A percentile compares a stretch with the other conserved stretches of the same genome.
Conservation (phyloP, 2,888 invertebrate genomes). For the Agonum fuliginosum region DNA sequence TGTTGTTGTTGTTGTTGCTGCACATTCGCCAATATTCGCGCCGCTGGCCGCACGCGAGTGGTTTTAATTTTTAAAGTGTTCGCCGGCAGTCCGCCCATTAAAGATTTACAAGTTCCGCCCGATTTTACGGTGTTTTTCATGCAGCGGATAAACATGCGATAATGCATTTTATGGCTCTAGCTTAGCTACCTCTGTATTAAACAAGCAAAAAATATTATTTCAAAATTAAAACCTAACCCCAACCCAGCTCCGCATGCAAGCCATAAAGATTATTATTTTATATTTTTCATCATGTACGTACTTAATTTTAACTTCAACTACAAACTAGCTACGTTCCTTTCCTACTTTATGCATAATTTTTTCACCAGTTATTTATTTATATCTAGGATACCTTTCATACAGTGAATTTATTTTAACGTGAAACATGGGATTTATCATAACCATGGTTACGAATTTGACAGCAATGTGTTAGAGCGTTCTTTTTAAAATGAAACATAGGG, state of each 20-base stretch:
- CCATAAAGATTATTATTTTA: not conserved
- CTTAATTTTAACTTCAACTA: too few species aligned
- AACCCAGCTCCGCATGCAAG: too few species aligned
- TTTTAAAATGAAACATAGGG: too few species aligned
- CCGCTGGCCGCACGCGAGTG: slow-evolving; percentile 63
- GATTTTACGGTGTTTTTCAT: slow-evolving; percentile 48
- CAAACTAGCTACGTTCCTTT: too few species aligned
- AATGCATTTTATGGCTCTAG: slow-evolving; percentile 48
- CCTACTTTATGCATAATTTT: too few species aligned
- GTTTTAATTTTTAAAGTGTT: slow-evolving; percentile 52
- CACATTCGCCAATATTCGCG: not conserved
- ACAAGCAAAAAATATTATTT: slow-evolving; percentile 27
- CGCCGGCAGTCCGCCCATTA: slow-evolving; percentile 32
- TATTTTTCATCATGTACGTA: too few species aligned
- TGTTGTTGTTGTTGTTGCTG: not conserved
- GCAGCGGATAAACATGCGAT: slow-evolving; percentile 17
- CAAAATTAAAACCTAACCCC: slow-evolving; percentile 5
- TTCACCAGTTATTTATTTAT: too few species aligned
- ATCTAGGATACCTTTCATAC: too few species aligned
- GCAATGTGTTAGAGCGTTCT: too few species aligned
- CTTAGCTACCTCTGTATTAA: not conserved
- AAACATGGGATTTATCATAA: too few species aligned
- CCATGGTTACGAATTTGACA: too few species aligned
- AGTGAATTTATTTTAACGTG: too few species aligned
- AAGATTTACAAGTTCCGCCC: slow-evolving; percentile 45